These are phyloP conservation scores for Apistogramma diplotaenia DNA, from an alignment of 2,113 vertebrate genomes.

Conservation along the genomic window DNA sequence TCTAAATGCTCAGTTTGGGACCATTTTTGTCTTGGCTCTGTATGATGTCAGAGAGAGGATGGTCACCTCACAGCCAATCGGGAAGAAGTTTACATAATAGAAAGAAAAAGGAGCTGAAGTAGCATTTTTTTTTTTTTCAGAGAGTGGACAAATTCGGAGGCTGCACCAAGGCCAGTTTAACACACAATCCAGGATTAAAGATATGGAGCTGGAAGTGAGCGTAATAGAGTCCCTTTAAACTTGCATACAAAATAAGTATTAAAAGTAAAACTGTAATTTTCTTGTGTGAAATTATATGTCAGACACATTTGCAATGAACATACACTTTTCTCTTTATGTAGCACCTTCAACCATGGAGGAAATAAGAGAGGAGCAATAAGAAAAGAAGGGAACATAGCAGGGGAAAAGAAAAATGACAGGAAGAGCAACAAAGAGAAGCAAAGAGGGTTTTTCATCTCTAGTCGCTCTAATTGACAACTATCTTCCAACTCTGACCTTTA, in stretches of 20 bases:
- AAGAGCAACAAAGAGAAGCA: not conserved
- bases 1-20: not conserved
- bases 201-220: not conserved
- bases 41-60: not conserved
- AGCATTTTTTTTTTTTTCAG: not conserved
- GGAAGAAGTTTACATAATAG: not conserved
- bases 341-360: not conserved
- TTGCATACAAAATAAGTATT: not conserved
- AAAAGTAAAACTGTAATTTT: not conserved
- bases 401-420: not conserved
- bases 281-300: not conserved
- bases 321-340: not conserved
- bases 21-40: not conserved
- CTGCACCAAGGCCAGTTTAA: not conserved
- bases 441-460: slow-evolving; percentile 15
- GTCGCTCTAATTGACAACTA: slow-evolving; percentile 1
- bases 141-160: not conserved
- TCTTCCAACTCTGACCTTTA: slow-evolving; percentile 32
- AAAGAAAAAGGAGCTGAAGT: not conserved
- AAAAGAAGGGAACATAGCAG: not conserved
- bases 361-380: not conserved
- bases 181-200: not conserved
- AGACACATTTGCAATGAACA: not conserved
- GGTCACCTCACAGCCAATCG: not conserved
- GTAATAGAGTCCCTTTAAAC: not conserved